phyloP scores from a whole-genome alignment of 2,113 vertebrate species.

The Meleagris gallopavo region DNA sequence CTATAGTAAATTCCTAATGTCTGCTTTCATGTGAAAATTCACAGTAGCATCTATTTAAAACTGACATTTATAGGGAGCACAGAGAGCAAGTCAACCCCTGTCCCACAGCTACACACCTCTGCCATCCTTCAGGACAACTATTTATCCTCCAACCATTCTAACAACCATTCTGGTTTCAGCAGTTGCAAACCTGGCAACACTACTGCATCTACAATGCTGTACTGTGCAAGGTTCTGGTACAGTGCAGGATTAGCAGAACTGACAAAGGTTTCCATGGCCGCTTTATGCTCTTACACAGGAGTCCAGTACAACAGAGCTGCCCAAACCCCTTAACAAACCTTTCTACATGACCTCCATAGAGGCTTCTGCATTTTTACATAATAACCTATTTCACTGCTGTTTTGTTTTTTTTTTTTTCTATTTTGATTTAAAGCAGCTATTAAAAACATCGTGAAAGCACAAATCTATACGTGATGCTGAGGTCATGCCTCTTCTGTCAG shows the following conservation, averaged over 20 bases:
- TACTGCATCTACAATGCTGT: not conserved
- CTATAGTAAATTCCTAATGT: slow-evolving; percentile 1
- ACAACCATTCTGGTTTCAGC: not conserved
- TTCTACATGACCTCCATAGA: not conserved
- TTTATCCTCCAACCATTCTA: not conserved
- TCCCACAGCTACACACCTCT: not conserved
- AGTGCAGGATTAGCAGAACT: not conserved
- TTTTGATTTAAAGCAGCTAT: not conserved
- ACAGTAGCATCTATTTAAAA: not conserved
- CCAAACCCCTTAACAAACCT: not conserved
- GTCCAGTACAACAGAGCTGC: not conserved
- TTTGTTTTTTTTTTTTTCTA: not conserved
- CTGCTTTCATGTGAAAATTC: slow-evolving; percentile 3
- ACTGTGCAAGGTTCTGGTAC: not conserved
- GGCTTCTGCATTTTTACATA: not conserved
- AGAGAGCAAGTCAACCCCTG: not conserved
- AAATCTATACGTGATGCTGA: not conserved
- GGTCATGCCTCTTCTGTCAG: not conserved
- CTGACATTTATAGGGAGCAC: not conserved
- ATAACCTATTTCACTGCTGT: not conserved
- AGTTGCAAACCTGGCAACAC: not conserved
- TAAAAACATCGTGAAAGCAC: not conserved
- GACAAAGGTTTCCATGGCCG: not conserved
- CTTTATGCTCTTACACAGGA: not conserved
- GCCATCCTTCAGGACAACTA: not conserved